Base-by-base conservation (phyloP, 2,113 vertebrate species). In the Cyphomyrus plagiostoma region DNA sequence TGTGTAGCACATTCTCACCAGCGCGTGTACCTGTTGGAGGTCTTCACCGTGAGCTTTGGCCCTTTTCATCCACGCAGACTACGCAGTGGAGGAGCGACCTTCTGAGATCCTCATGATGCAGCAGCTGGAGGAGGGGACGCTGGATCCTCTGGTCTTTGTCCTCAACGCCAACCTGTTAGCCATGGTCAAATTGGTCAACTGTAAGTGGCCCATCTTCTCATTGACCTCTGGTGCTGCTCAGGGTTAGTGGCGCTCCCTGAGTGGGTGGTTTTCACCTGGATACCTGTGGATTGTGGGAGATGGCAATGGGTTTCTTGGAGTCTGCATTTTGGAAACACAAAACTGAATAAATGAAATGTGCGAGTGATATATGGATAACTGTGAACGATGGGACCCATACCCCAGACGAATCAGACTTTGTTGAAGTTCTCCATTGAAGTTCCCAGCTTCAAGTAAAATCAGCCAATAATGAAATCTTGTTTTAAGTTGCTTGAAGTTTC, bases 161-260 rank as follows among this genome's bases (percentile, higher is more conserved):
- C 97, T 99, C 92, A 99, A 99, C 89, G 98, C 98, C 80, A 99
- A 99, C 95, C 96, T 99, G 92, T 96, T 99, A 90, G 97, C 98
- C 90, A 98, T 99, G 98, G 97, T 99, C 93, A 99, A 99, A 95
- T 97, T 99, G 82, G 98, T 99, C 91, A 99, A 99, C 95, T 99
- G 98, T 99, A 96, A 99, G 98, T 98, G 1, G 39, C 3, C 15
- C 13, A 1, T 1, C 39, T 23, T 11, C 49, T 30, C 84, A 4
- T 35, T 30, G 26, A n/a, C 23, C 46, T 23, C 1, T n/a, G 17
- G 62, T 90, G 45, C 26, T 74, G 11, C 0, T 1, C 35, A 13
- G 82, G 82, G 74, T 46, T 46, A 26, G 19, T n/a, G 82, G 82
- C 13, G 82, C 19, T 48, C 82, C 19, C 82, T 49, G 46, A 80